These are phyloP conservation scores for Siniperca undulata DNA, from an alignment of 2,797 vertebrate species.

Conservation along the genomic window DNA sequence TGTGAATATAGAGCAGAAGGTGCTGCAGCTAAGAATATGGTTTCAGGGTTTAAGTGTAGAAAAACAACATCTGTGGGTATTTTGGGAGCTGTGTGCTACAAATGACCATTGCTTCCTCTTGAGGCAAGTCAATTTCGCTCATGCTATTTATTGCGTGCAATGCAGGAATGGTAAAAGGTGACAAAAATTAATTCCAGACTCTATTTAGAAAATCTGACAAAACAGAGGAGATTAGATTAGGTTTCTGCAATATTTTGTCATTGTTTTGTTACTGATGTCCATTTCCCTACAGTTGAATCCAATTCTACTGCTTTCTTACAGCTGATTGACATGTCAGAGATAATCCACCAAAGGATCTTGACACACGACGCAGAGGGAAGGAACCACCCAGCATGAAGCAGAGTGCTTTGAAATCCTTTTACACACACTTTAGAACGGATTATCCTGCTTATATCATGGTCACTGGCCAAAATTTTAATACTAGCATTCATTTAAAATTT, in stretches of 20 bases:
- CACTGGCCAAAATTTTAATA: conserved; percentile 22
- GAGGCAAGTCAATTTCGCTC: conserved; percentile 6
- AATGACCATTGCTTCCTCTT: neutral
- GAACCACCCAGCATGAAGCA: conserved; percentile 28
- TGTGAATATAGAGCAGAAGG: conserved; percentile 40
- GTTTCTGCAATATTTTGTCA: neutral
- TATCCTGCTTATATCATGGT: conserved; percentile 45
- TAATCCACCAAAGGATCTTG: conserved; percentile 54
- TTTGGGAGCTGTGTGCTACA: neutral
- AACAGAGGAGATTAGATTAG: conserved; percentile 22
- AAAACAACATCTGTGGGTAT: neutral
- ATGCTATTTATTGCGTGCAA: neutral
- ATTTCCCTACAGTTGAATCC: neutral
- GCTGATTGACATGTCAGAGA: conserved; percentile 43
- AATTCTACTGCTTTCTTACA: conserved; percentile 27
- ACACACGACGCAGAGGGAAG: neutral
- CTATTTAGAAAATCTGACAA: neutral
- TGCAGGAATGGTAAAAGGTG: neutral
- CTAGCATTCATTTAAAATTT: neutral
- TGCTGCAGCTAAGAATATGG: neutral
- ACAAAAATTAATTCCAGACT: conserved; percentile 4
- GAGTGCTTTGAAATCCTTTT: conserved; percentile 49
- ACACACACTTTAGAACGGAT: conserved; percentile 46
- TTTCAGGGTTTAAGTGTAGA: neutral
- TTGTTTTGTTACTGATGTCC: neutral